phyloP scores from a whole-genome alignment of 2,888 invertebrate genomes.

The Mellilla xanthometata region DNA sequence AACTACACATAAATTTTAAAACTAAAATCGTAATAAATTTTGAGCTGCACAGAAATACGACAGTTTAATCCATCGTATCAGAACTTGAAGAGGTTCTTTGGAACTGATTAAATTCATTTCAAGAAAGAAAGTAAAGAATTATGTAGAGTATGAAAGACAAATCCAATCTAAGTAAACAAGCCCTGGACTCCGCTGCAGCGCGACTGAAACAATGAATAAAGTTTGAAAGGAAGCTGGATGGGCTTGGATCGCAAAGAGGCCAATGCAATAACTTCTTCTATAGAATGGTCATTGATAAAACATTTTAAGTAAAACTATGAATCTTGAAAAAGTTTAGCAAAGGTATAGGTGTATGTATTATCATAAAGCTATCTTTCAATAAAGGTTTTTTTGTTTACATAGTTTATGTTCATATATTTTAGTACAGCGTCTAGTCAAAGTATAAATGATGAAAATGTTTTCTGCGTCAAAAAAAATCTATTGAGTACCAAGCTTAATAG shows the following conservation, averaged over 20 bases:
- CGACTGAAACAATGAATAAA: constrained; percentile 71
- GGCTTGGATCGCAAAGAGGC: constrained; percentile 35
- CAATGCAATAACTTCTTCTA: neutral
- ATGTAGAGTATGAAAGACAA: constrained; percentile 49
- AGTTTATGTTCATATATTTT: too few species aligned
- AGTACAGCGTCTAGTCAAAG: too few species aligned
- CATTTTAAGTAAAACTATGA: too few species aligned
- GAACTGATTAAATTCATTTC: constrained; percentile 32
- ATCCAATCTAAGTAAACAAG: constrained; percentile 60
- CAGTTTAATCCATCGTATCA: constrained; percentile 29
- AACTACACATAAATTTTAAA: constrained; percentile 3
- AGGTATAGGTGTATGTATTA: too few species aligned
- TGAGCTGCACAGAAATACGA: constrained; percentile 18
- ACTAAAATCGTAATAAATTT: constrained; percentile 11
- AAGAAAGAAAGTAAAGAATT: constrained; percentile 43
- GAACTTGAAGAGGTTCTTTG: constrained; percentile 27
- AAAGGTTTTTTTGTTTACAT: too few species aligned
- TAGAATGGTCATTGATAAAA: neutral
- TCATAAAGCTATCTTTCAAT: too few species aligned
- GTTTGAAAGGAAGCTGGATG: constrained; percentile 58
- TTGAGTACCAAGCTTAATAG: too few species aligned
- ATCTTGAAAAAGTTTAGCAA: too few species aligned
- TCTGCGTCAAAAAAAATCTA: too few species aligned
- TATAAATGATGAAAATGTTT: too few species aligned
- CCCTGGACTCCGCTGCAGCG: constrained; percentile 46